A percentile compares a stretch with the other conserved stretches of the same genome.
These are phyloP conservation scores for Butorides virescens DNA, from an alignment of 2,113 vertebrate genomes.

Conservation along the genomic window DNA sequence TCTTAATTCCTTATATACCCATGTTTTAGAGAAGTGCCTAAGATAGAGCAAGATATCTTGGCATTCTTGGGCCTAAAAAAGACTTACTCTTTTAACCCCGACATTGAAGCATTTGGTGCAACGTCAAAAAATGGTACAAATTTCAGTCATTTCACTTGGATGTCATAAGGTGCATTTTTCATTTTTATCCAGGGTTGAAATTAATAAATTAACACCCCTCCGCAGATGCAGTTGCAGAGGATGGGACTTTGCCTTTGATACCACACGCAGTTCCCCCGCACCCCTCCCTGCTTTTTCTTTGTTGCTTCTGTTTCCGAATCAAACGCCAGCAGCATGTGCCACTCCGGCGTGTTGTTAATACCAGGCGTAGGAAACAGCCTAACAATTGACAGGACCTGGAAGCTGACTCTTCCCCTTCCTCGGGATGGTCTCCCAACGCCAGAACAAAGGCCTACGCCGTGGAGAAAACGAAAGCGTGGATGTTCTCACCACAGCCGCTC, in stretches of 20 bases:
- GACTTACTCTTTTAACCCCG: constrained; percentile 30
- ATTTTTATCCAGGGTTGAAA: neutral
- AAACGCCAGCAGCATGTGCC: neutral
- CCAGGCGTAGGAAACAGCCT: neutral
- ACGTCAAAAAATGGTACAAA: neutral
- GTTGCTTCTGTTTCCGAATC: neutral
- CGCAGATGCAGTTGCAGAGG: neutral
- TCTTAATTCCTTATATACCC: constrained; percentile 79
- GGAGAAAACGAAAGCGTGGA: neutral
- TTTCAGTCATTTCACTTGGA: neutral
- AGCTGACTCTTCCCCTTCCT: neutral
- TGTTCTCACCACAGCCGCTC: neutral
- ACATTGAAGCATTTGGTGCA: constrained; percentile 17
- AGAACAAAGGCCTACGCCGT: neutral
- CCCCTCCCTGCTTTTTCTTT: neutral
- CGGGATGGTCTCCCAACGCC: neutral
- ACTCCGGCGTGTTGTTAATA: neutral
- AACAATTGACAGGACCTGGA: neutral
- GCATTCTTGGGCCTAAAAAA: constrained; percentile 67
- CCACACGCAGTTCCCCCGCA: neutral
- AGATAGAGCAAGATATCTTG: constrained; percentile 70
- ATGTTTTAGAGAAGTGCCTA: constrained; percentile 64
- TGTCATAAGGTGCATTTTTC: neutral
- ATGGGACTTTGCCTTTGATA: neutral
- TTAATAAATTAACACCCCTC: neutral